A percentile compares a stretch with the other conserved stretches of the same genome.
Conservation (phyloP, 1,140 invertebrate genomes). For the Ruditapes philippinarum region DNA sequence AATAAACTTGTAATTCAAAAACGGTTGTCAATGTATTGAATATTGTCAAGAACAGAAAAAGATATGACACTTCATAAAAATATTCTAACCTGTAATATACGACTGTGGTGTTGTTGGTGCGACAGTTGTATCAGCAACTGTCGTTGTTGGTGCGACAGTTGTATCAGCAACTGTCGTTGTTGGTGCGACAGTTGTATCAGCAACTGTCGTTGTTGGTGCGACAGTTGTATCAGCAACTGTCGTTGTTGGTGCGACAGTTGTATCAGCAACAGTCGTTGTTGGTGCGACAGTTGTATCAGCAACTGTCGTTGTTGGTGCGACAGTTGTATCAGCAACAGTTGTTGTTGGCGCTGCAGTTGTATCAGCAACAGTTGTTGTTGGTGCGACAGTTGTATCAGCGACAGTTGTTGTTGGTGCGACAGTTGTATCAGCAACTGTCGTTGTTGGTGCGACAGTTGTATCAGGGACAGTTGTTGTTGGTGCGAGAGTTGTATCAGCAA, state of each 20-base stretch:
- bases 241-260: neutral
- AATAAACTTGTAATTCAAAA: too few relatives aligned
- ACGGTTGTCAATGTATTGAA: too few relatives aligned
- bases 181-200: neutral
- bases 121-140: neutral
- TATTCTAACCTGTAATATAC: too few relatives aligned
- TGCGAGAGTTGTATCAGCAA: too few relatives aligned
- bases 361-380: neutral
- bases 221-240: neutral
- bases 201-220: neutral
- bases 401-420: constrained; percentile 7
- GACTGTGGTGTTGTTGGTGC: too few relatives aligned
- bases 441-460: neutral
- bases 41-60: too few relatives aligned
- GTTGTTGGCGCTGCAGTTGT: neutral
- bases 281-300: neutral
- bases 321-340: neutral
- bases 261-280: neutral
- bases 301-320: neutral
- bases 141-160: neutral
- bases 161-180: neutral
- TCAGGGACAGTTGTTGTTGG: neutral
- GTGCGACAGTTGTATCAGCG: neutral
- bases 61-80: too few relatives aligned
- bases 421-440: neutral